These are phyloP conservation scores for Podabrus alpinus DNA, from an alignment of 2,888 invertebrate genomes.

Conservation along the genomic window DNA sequence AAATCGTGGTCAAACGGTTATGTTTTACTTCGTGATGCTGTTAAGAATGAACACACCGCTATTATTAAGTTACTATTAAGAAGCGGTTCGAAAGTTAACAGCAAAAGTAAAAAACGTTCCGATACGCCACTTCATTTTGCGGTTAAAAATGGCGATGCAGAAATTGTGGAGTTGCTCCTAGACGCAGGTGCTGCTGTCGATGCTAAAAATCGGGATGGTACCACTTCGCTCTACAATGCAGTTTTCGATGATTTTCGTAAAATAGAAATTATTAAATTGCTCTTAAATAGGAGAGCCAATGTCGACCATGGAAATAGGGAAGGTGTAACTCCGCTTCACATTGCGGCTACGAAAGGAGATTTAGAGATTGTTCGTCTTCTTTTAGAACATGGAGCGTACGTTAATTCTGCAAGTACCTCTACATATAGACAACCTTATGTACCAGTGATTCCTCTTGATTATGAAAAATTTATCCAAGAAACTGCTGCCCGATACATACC, in stretches of 20 bases:
- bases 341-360: background rate
- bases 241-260: background rate
- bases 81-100: slow-evolving; percentile 14
- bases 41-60: slow-evolving; percentile 8
- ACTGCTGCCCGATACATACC: background rate
- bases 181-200: too few species aligned
- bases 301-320: background rate
- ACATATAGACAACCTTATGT: too few species aligned
- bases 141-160: background rate
- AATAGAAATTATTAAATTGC: slow-evolving; percentile 4
- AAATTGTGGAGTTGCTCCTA: slow-evolving; percentile 4
- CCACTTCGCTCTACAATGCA: slow-evolving; percentile 13
- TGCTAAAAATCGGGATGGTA: background rate
- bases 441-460: too few species aligned
- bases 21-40: slow-evolving; percentile 12
- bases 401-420: background rate
- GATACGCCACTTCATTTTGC: slow-evolving; percentile 10
- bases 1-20: slow-evolving; percentile 7
- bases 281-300: background rate
- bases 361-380: background rate
- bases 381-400: background rate
- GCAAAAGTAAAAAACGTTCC: slow-evolving; percentile 1
- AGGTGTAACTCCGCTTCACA: background rate
- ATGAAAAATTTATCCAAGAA: background rate
- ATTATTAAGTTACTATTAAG: slow-evolving; percentile 15